Conservation (phyloP, 1,140 invertebrate genomes). For the Drosophila simulans region DNA sequence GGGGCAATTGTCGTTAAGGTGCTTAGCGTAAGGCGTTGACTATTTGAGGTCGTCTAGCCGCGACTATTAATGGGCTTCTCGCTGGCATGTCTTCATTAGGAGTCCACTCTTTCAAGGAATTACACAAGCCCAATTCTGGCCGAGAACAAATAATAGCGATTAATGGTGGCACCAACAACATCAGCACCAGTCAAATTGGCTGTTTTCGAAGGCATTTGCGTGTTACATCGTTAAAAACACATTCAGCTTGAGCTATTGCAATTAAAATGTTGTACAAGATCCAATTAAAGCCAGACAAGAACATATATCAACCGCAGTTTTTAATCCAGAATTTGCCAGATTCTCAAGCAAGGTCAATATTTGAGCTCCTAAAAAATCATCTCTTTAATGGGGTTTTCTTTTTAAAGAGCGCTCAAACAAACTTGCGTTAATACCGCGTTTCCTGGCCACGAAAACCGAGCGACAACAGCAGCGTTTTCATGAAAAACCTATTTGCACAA, state of each 20-base stretch:
- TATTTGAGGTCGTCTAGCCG: constrained; percentile 42
- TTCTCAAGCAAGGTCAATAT: background rate
- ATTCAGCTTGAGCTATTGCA: background rate
- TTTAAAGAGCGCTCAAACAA: constrained; percentile 13
- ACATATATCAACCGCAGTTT: too few relatives aligned
- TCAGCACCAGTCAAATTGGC: background rate
- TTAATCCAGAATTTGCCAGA: too few relatives aligned
- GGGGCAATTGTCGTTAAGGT: constrained; percentile 74
- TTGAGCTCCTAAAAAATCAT: background rate
- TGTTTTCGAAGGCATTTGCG: background rate
- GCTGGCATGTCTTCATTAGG: constrained; percentile 48
- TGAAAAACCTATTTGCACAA: constrained; percentile 49
- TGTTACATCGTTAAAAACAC: background rate
- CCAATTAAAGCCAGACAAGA: too few relatives aligned
- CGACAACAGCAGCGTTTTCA: constrained; percentile 19
- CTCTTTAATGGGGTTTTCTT: background rate
- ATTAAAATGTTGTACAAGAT: background rate
- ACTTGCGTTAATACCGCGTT: constrained; percentile 39
- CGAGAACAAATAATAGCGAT: constrained; percentile 33
- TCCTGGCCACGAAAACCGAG: constrained; percentile 27
- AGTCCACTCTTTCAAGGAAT: constrained; percentile 15
- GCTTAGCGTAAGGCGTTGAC: constrained; percentile 66
- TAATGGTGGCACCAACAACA: constrained; percentile 16
- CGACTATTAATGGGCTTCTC: constrained; percentile 60
- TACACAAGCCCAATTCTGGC: constrained; percentile 5